Base-by-base conservation (phyloP, 2,888 invertebrate species). In the Callimorpha dominula region DNA sequence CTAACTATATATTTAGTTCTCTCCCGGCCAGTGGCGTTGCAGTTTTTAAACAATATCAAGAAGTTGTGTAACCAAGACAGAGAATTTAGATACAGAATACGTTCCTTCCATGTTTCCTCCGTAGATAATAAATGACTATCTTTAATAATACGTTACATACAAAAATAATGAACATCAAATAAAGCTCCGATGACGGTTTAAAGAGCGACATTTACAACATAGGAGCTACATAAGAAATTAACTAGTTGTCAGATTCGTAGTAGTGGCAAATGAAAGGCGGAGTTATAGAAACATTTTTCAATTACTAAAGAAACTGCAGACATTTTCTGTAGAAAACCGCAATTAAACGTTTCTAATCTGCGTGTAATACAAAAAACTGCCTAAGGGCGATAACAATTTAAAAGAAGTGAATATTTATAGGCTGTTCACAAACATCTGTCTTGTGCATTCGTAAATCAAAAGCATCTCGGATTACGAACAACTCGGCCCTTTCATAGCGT, bases 381-480 rank as follows among this genome's bases (percentile, higher is more conserved):
- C 11, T n/a, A 11, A 15, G 50, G n/a, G 42, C n/a, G 50, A 40
- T 57, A 62, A 65, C 52, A 50, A 70, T 4, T 42, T 62, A 49
- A 64, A 62, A 75, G 50, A 67, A 68, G 67, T 70, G 69, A 83
- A 76, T 83, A 81, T 83, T 78, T 78, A 78, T 72, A 78, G 79
- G 74, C 54, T 71, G 76, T 78, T 76, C 52, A 70, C 78, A 75
- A 81, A 81, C 81, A 82, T 82, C 81, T 79, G 83, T 83, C 79
- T 81, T 74, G 52, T 73, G 66, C 76, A 78, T 82, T 79, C 78
- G 78, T 80, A 83, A 83, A 80, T 83, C 77, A 79, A 76, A 75
- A 77, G 82, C 72, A 74, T 65, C 71, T 81, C 69, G 81, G 78
- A 78, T 77, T 83, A 82, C 74, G 77, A 73, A 75, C 63, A 72